These are phyloP conservation scores for Parauchenoglanis punctatus DNA, from an alignment of 2,797 vertebrate species.

Conservation along the genomic window DNA sequence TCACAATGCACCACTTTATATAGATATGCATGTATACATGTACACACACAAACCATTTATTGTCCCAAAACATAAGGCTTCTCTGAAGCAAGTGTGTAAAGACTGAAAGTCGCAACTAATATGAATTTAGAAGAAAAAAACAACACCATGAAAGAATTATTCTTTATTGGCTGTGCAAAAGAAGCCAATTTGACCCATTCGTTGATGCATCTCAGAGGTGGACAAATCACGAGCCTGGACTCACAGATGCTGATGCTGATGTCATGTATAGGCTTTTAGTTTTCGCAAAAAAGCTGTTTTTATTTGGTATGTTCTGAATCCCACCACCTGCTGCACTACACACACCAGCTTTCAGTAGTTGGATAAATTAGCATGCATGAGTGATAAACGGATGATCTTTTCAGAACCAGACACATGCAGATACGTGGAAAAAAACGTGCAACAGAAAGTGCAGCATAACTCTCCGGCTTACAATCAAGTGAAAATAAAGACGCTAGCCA, in stretches of 20 bases:
- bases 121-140: neutral
- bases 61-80: slow-evolving; percentile 50
- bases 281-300: neutral
- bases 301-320: neutral
- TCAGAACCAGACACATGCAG: neutral
- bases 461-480: no score
- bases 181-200: slow-evolving; percentile 4
- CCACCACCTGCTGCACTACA: neutral
- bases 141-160: neutral
- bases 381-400: neutral
- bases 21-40: neutral
- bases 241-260: neutral
- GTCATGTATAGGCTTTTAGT: neutral
- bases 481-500: neutral
- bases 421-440: neutral
- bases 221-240: neutral
- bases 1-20: slow-evolving; percentile 50
- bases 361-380: neutral
- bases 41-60: slow-evolving; percentile 28
- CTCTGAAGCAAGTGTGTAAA: slow-evolving; percentile 66
- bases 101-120: slow-evolving; percentile 62
- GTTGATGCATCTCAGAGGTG: neutral
- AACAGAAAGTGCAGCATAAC: neutral
- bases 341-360: neutral
- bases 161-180: slow-evolving; percentile 16